These are phyloP conservation scores for Atherinomorus stipes DNA, from an alignment of 2,113 vertebrate genomes.

Conservation along the genomic window DNA sequence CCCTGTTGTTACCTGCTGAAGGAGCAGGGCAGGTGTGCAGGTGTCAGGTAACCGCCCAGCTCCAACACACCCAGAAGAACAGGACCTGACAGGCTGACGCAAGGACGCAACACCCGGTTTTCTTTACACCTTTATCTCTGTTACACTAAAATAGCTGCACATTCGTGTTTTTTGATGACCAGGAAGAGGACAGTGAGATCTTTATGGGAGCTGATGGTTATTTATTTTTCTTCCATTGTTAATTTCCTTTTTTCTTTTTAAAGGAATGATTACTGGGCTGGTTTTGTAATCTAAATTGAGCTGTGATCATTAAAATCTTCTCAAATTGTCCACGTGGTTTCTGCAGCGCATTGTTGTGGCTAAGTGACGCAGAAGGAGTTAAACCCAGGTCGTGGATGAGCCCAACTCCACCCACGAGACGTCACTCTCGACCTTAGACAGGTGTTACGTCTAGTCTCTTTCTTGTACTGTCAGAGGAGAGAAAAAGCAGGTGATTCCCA, in stretches of 20 bases:
- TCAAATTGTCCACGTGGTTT: too few relatives aligned
- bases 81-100: constrained; percentile 29
- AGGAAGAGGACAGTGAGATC: not conserved
- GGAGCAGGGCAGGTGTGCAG: constrained; percentile 17
- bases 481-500: constrained; percentile 5
- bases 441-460: constrained; percentile 52
- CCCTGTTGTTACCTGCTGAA: not conserved
- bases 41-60: constrained; percentile 14
- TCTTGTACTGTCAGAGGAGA: not conserved
- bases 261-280: too few relatives aligned
- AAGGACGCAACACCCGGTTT: constrained; percentile 44
- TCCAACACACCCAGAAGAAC: constrained; percentile 41
- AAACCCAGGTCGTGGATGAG: not conserved
- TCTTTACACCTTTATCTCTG: not conserved
- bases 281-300: not conserved
- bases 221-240: too few relatives aligned
- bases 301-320: not conserved
- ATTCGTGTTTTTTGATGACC: constrained; percentile 11
- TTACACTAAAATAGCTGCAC: constrained; percentile 14
- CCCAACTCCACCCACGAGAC: constrained; percentile 56
- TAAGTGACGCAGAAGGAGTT: constrained; percentile 7
- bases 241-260: too few relatives aligned
- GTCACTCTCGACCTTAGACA: constrained; percentile 57
- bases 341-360: too few relatives aligned
- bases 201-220: too few relatives aligned